Evolutionary conservation across 2,888 invertebrate species (phyloP).

Genomic region (Pollenia labialis): DNA sequence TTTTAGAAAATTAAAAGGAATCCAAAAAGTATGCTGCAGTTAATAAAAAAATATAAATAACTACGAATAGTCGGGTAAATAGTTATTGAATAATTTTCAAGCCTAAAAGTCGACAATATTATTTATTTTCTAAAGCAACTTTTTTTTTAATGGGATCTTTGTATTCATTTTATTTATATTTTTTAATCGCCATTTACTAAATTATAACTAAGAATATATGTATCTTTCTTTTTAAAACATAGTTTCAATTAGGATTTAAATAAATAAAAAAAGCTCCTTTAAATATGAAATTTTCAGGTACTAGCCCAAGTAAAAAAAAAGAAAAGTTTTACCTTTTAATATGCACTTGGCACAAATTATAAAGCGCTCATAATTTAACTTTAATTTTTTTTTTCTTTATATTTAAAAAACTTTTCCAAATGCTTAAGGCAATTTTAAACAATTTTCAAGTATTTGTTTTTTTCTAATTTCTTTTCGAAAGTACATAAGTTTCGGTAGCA

Average conservation of each 20-base stretch:
- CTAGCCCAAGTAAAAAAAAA: too few species aligned
- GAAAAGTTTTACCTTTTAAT: constrained; percentile 44
- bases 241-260: too few species aligned
- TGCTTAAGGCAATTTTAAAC: constrained; percentile 45
- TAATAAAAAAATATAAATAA: neutral
- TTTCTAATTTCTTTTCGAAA: constrained; percentile 9
- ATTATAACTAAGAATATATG: too few species aligned
- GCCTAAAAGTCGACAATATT: neutral
- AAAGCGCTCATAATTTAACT: constrained; percentile 4
- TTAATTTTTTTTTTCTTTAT: neutral
- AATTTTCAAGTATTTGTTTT: constrained; percentile 37
- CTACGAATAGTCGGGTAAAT: neutral
- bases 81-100: too few species aligned
- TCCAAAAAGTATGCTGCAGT: constrained; percentile 15
- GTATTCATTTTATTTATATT: too few species aligned
- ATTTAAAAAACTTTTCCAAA: constrained; percentile 48
- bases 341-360: constrained; percentile 31
- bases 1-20: neutral
- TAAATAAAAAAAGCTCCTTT: too few species aligned
- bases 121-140: neutral
- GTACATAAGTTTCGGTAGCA: constrained; percentile 31
- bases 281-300: too few species aligned
- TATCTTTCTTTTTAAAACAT: too few species aligned
- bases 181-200: too few species aligned
- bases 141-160: neutral